Percentiles rank a stretch among this genome's conserved stretches.
Conservation (phyloP, 2,113 vertebrate genomes). For the Willisornis vidua region DNA sequence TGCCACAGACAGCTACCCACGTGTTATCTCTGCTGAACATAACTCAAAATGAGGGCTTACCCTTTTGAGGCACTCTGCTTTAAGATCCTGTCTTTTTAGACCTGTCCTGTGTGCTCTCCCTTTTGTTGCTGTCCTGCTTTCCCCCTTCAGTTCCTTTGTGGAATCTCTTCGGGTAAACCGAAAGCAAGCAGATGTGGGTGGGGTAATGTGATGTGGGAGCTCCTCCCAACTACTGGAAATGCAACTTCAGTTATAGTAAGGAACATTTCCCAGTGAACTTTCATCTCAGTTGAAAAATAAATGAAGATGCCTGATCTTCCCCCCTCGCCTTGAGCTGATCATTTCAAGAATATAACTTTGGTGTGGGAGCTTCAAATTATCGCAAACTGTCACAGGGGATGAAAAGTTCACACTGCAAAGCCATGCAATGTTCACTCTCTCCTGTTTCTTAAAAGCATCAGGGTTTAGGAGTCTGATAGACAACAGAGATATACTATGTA, state of each 20-base stretch:
- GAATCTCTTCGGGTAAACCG: conserved; percentile 33
- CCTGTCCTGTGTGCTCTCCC: neutral
- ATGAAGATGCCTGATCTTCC: neutral
- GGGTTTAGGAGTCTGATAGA: neutral
- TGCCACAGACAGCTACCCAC: neutral
- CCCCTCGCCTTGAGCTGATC: neutral
- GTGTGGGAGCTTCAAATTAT: neutral
- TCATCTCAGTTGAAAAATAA: conserved; percentile 25
- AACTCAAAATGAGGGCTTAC: neutral
- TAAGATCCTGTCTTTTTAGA: neutral
- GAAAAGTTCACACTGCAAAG: neutral
- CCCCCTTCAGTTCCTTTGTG: conserved; percentile 23
- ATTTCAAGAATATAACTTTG: neutral
- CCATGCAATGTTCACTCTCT: neutral
- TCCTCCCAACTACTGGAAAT: conserved; percentile 64
- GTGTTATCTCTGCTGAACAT: neutral
- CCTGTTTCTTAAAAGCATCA: neutral
- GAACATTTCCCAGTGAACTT: conserved; percentile 21
- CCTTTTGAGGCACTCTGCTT: neutral
- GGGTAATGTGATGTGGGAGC: conserved; percentile 42
- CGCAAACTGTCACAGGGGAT: neutral
- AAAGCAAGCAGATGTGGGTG: conserved; percentile 56
- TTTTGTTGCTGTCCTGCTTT: neutral
- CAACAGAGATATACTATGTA: neutral
- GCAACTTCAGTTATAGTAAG: conserved; percentile 33